Evolutionary conservation across 1,140 invertebrate species (phyloP).

Genomic region (Diabrotica virgifera): DNA sequence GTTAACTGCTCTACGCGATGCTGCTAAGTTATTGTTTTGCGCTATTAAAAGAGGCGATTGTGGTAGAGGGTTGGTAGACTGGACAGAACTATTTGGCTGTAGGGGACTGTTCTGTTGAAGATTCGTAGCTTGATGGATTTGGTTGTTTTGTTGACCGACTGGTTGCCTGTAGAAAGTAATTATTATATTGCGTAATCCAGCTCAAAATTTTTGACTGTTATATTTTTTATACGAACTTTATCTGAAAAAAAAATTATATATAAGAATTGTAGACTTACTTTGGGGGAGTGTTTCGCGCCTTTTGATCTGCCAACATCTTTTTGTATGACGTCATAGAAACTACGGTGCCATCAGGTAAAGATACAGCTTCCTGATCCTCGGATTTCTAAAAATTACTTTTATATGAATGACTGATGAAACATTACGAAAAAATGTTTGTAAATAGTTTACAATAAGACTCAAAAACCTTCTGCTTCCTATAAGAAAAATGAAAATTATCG

Average conservation of each 20-base stretch:
- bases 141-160: background rate
- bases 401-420: too few species aligned
- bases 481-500: too few species aligned
- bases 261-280: conserved; percentile 16
- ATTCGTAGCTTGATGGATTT: background rate
- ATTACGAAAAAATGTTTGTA: too few species aligned
- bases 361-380: conserved; percentile 22
- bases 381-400: background rate
- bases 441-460: too few species aligned
- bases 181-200: background rate
- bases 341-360: conserved; percentile 26
- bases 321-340: conserved; percentile 25
- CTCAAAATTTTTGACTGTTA: too few species aligned
- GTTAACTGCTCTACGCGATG: too few species aligned
- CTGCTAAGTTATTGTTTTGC: too few species aligned
- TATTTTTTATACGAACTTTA: too few species aligned
- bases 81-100: background rate
- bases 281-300: conserved; percentile 12
- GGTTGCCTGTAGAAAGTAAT: background rate
- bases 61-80: background rate
- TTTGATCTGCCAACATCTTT: conserved; percentile 24
- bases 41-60: background rate
- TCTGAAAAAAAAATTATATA: background rate
- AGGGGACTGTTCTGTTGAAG: background rate
- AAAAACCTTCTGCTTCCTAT: too few species aligned